Conservation (phyloP, 1,140 invertebrate genomes). For the Polyergus mexicanus region DNA sequence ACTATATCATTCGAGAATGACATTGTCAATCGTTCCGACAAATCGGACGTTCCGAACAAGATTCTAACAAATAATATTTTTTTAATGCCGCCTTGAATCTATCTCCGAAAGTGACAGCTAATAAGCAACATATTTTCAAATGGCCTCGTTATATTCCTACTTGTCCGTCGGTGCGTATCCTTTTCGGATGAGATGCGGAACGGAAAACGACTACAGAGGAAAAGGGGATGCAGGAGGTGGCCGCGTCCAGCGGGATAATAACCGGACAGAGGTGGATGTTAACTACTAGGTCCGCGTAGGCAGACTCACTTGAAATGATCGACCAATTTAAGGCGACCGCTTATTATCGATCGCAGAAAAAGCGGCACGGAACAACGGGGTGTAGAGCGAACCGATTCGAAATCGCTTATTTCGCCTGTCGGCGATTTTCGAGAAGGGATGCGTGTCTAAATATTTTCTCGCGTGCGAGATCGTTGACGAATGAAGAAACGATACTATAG, state of each 20-base stretch:
- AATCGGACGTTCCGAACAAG: background rate
- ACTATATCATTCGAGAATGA: too few relatives aligned
- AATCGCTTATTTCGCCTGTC: slow-evolving; percentile 33
- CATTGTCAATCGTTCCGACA: too few relatives aligned
- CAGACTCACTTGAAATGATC: slow-evolving; percentile 52
- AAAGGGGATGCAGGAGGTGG: slow-evolving; percentile 1
- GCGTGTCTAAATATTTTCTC: slow-evolving; percentile 5
- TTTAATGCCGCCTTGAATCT: background rate
- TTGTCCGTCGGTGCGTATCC: background rate
- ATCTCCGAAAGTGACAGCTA: background rate
- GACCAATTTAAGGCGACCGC: slow-evolving; percentile 67
- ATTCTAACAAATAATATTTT: slow-evolving; percentile 4
- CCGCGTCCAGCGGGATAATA: slow-evolving; percentile 30
- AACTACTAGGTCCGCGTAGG: slow-evolving; percentile 40
- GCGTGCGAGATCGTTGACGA: background rate
- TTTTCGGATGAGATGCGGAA: slow-evolving; percentile 12
- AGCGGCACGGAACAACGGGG: slow-evolving; percentile 27
- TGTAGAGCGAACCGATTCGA: slow-evolving; percentile 53
- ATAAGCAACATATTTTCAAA: background rate
- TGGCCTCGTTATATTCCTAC: background rate
- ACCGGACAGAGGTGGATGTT: slow-evolving; percentile 50
- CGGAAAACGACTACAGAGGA: background rate
- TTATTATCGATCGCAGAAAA: slow-evolving; percentile 73
- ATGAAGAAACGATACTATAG: background rate
- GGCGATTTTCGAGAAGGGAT: background rate